phyloP scores from a whole-genome alignment of 2,888 invertebrate genomes.

The Acronicta psi region DNA sequence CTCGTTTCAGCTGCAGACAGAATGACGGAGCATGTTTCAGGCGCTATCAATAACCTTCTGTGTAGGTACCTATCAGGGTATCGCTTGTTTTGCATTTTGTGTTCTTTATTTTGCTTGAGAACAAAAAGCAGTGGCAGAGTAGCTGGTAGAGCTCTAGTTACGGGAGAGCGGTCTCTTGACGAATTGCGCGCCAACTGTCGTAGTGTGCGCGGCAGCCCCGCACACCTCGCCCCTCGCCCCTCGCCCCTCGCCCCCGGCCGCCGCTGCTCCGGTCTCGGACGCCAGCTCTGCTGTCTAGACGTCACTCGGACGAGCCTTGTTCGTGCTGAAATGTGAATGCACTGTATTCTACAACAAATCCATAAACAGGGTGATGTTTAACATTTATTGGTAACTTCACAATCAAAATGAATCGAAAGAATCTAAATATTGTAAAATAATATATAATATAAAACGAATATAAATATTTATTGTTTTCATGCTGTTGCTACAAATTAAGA shows the following conservation, averaged over 20 bases:
- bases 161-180: conserved; percentile 66
- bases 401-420: no score
- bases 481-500: no score
- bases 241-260: background rate
- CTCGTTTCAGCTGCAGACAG: conserved; percentile 69
- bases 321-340: conserved; percentile 62
- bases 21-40: conserved; percentile 70
- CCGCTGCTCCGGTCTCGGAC: conserved; percentile 27
- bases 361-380: conserved; percentile 10
- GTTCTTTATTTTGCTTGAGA: conserved; percentile 58
- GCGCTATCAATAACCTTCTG: conserved; percentile 67
- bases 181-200: conserved; percentile 64
- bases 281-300: conserved; percentile 59
- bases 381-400: no score
- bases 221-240: conserved; percentile 24
- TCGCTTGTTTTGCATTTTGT: conserved; percentile 63
- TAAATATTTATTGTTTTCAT: no score
- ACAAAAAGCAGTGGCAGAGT: conserved; percentile 57
- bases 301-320: conserved; percentile 61
- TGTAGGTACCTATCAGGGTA: conserved; percentile 63
- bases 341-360: conserved; percentile 54
- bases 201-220: no score
- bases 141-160: conserved; percentile 51
- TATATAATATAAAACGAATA: no score
- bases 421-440: no score